A percentile compares a stretch with the other conserved stretches of the same genome.
Evolutionary conservation across 2,797 vertebrate species (phyloP).

Genomic region (Galago senegalensis): DNA sequence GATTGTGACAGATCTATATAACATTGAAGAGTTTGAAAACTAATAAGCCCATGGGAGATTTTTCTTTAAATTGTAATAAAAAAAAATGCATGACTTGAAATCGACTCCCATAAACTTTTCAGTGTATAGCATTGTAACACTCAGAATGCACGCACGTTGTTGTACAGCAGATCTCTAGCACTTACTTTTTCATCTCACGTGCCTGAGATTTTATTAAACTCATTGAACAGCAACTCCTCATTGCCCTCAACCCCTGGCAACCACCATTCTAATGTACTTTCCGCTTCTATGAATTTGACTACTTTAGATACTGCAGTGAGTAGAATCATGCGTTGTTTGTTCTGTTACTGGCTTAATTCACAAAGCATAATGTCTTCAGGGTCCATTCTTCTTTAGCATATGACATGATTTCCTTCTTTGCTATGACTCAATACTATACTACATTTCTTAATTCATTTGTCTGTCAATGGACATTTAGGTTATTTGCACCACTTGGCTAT

Average conservation of each 20-base stretch:
- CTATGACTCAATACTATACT: neutral
- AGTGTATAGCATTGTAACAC: neutral
- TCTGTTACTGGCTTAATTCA: neutral
- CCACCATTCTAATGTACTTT: neutral
- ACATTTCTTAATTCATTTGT: neutral
- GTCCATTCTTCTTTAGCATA: neutral
- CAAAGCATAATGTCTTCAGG: neutral
- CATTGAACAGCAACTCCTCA: neutral
- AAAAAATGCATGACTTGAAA: neutral
- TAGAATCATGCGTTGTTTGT: neutral
- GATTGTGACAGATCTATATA: slow-evolving; percentile 4
- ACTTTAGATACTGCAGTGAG: neutral
- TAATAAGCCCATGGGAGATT: neutral
- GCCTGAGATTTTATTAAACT: neutral
- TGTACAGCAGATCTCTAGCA: neutral
- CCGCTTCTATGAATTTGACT: neutral
- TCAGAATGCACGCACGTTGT: neutral
- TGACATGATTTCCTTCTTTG: neutral
- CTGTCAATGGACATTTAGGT: neutral
- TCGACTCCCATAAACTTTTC: neutral
- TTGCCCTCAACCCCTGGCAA: neutral
- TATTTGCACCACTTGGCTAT: neutral
- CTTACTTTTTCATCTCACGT: neutral
- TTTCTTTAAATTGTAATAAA: neutral
- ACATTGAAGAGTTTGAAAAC: neutral